phyloP scores from a whole-genome alignment of 92 coral and sea anemone species.

The Heteractis magnifica region DNA sequence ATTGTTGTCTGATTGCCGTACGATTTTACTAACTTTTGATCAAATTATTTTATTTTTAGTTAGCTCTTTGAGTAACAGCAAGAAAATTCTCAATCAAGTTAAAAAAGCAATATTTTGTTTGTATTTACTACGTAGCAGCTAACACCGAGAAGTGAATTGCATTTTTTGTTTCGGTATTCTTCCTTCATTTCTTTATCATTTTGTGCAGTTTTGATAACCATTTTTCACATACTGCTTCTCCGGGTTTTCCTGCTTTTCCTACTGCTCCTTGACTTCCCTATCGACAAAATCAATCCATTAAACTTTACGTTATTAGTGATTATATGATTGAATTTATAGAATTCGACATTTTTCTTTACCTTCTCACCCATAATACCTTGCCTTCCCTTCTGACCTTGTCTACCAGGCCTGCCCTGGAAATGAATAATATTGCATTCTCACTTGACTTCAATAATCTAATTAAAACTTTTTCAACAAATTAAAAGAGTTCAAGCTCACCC shows the following conservation, averaged over 20 bases:
- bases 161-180: neutral
- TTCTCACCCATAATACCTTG: slow-evolving; percentile 32
- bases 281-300: neutral
- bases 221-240: slow-evolving; percentile 14
- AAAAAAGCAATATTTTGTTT: too few relatives aligned
- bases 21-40: too few relatives aligned
- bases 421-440: neutral
- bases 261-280: slow-evolving; percentile 26
- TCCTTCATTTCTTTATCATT: too few relatives aligned
- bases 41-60: too few relatives aligned
- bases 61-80: too few relatives aligned
- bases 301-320: too few relatives aligned
- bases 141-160: too few relatives aligned
- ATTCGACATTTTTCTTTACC: neutral
- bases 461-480: neutral
- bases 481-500: slow-evolving; percentile 22
- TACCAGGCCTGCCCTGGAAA: slow-evolving; percentile 37
- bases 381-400: slow-evolving; percentile 42
- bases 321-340: neutral
- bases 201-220: too few relatives aligned
- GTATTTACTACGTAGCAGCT: too few relatives aligned
- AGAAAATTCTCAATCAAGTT: too few relatives aligned
- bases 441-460: too few relatives aligned
- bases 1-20: too few relatives aligned
- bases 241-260: slow-evolving; percentile 23